Percentiles rank a stretch among this genome's conserved stretches.
These are phyloP conservation scores for Aproaerema taeniolella DNA, from an alignment of 2,888 invertebrate species.

Conservation along the genomic window DNA sequence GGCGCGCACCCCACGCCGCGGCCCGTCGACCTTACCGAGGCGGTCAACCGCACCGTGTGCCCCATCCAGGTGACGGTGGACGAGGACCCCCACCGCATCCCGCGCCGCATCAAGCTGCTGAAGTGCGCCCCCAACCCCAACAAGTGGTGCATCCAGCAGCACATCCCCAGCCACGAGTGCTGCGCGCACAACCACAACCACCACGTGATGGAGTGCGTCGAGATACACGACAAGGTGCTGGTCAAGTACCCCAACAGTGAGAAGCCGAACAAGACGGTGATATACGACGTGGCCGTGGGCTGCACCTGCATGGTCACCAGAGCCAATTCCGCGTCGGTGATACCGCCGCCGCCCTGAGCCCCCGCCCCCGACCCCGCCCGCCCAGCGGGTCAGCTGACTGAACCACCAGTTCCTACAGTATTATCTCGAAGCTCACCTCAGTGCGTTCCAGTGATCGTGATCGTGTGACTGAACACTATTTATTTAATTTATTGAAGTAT, in stretches of 20 bases:
- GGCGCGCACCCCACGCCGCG: constrained; percentile 28
- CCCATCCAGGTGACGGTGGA: constrained; percentile 49
- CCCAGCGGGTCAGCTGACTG: background rate
- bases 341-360: constrained; percentile 19
- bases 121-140: constrained; percentile 47
- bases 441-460: constrained; percentile 12
- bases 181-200: constrained; percentile 46
- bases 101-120: constrained; percentile 57
- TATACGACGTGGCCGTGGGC: constrained; percentile 50
- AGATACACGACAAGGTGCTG: constrained; percentile 58
- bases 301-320: constrained; percentile 57
- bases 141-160: constrained; percentile 42
- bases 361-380: background rate
- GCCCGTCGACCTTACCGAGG: constrained; percentile 40
- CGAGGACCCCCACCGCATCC: constrained; percentile 46
- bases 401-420: constrained; percentile 31
- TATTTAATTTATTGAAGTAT: constrained; percentile 18
- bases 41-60: constrained; percentile 55
- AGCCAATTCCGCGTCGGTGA: constrained; percentile 22
- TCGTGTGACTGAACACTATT: constrained; percentile 12
- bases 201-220: constrained; percentile 54
- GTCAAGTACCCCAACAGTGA: constrained; percentile 40
- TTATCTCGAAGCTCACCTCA: too few species aligned
- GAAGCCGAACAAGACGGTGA: constrained; percentile 21
- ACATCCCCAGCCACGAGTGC: constrained; percentile 49